phyloP scores from a whole-genome alignment of 2,113 vertebrate species.

The Amia ocellicauda region DNA sequence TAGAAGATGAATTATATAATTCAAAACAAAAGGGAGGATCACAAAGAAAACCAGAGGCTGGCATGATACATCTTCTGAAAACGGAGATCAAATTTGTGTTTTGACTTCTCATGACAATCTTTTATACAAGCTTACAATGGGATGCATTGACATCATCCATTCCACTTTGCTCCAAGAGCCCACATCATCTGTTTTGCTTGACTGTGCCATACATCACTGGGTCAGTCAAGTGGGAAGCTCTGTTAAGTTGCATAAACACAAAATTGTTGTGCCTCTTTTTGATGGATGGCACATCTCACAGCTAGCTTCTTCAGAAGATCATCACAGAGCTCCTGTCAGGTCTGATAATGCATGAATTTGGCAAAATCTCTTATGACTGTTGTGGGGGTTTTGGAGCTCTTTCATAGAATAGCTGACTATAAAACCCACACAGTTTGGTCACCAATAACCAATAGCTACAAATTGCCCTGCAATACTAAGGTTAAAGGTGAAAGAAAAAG shows the following conservation, averaged over 20 bases:
- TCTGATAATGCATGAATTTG: background rate
- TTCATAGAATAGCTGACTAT: no score
- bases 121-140: background rate
- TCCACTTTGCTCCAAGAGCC: conserved; percentile 31
- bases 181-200: conserved; percentile 48
- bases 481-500: no score
- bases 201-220: conserved; percentile 46
- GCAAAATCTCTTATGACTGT: no score
- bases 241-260: conserved; percentile 55
- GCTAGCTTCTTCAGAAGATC: conserved; percentile 27
- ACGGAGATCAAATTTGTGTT: background rate
- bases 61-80: background rate
- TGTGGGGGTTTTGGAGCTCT: no score
- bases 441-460: no score
- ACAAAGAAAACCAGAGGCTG: no score
- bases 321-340: conserved; percentile 21
- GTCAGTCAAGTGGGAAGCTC: conserved; percentile 40
- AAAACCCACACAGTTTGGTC: no score
- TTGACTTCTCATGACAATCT: background rate
- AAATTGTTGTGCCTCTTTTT: conserved; percentile 28
- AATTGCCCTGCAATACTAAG: no score
- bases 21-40: no score
- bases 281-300: conserved; percentile 45
- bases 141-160: conserved; percentile 31
- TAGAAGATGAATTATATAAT: no score